phyloP scores from a whole-genome alignment of 2,797 vertebrate species.

The Pygocentrus nattereri region DNA sequence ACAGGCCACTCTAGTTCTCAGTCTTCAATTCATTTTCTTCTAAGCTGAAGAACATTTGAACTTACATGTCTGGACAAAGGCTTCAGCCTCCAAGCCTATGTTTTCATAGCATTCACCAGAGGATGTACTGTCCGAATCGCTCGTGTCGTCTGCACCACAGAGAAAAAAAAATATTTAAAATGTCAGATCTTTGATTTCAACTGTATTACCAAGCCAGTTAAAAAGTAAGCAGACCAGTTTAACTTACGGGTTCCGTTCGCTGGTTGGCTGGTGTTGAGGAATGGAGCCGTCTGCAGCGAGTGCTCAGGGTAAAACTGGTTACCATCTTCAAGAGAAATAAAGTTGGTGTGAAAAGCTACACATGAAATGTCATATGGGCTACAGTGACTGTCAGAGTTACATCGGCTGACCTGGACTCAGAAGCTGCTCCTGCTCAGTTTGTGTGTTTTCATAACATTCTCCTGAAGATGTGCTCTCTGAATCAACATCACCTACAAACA shows the following conservation, averaged over 20 bases:
- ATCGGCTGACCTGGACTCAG: slow-evolving; percentile 33
- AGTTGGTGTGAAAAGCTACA: too few species aligned
- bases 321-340: background rate
- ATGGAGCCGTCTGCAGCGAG: background rate
- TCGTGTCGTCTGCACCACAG: slow-evolving; percentile 14
- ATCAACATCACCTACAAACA: slow-evolving; percentile 28
- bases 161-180: background rate
- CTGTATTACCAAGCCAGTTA: background rate
- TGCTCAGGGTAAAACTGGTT: background rate
- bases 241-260: background rate
- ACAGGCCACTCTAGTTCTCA: too few species aligned
- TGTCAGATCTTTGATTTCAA: background rate
- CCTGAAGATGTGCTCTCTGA: slow-evolving; percentile 57
- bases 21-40: too few species aligned
- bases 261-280: background rate
- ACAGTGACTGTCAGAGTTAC: background rate
- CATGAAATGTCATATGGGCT: background rate
- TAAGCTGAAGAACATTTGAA: background rate
- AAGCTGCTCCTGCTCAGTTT: background rate
- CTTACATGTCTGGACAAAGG: slow-evolving; percentile 46
- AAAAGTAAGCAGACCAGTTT: too few species aligned
- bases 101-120: slow-evolving; percentile 63
- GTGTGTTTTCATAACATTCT: slow-evolving; percentile 51
- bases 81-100: slow-evolving; percentile 6
- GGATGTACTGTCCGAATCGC: slow-evolving; percentile 59